A percentile compares a stretch with the other conserved stretches of the same genome.
Conservation (phyloP, 2,888 invertebrate genomes). For the Drosophila pegasa region DNA sequence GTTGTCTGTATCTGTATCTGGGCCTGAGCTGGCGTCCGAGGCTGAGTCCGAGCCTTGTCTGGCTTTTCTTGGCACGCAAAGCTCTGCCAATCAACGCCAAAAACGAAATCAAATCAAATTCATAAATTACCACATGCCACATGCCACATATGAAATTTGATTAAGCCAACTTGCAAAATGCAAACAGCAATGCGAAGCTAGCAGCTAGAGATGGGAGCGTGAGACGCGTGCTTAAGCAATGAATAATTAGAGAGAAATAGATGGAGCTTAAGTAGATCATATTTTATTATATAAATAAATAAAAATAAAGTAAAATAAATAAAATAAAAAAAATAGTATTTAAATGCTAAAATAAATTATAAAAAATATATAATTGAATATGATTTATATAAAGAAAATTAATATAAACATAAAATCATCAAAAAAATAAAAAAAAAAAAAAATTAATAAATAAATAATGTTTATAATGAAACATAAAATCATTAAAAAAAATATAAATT, state of each 20-base stretch:
- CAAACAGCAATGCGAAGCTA: constrained; percentile 12
- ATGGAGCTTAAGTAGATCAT: background rate
- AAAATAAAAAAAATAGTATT: no score
- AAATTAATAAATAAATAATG: no score
- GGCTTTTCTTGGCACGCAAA: constrained; percentile 45
- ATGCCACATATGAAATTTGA: constrained; percentile 56
- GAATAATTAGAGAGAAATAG: background rate
- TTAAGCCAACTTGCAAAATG: constrained; percentile 46
- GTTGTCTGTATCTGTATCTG: no score
- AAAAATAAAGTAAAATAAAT: background rate
- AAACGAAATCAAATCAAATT: constrained; percentile 67
- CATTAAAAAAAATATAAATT: no score
- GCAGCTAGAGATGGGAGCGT: constrained; percentile 37
- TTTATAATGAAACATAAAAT: no score
- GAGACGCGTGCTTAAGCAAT: constrained; percentile 20
- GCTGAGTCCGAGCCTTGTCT: constrained; percentile 3
- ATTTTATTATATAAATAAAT: background rate
- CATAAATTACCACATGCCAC: constrained; percentile 66
- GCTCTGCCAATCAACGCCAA: constrained; percentile 65
- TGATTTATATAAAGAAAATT: no score
- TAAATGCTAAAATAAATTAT: no score
- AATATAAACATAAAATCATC: no score
- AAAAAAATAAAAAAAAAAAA: no score
- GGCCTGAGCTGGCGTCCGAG: background rate
- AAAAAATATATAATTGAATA: no score